Percentiles rank a stretch among this genome's conserved stretches.
phyloP scores from a whole-genome alignment of 2,113 vertebrate genomes.

The Rissa tridactyla region DNA sequence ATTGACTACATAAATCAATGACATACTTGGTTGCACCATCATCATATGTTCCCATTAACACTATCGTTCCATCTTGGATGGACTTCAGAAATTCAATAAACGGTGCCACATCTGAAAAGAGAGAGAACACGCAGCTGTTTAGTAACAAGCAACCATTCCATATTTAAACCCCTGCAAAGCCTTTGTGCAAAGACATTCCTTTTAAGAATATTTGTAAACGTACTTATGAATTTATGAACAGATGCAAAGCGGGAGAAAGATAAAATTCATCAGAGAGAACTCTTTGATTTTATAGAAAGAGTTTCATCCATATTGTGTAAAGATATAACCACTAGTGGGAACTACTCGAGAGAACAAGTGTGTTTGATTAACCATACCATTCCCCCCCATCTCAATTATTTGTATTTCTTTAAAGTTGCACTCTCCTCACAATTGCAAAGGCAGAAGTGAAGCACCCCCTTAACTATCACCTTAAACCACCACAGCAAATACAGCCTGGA shows the following conservation, averaged over 20 bases:
- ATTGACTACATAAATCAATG: not conserved
- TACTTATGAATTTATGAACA: not conserved
- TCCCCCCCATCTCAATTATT: not conserved
- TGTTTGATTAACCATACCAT: not conserved
- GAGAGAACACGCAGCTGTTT: not conserved
- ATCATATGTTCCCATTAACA: constrained; percentile 94
- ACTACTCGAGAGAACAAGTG: not conserved
- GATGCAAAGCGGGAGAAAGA: not conserved
- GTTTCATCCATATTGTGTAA: not conserved
- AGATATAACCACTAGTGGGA: not conserved
- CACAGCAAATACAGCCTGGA: not conserved
- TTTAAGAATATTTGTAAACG: not conserved
- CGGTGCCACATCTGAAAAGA: constrained; percentile 82
- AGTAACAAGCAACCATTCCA: not conserved
- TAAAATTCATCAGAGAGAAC: not conserved
- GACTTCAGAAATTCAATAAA: constrained; percentile 89
- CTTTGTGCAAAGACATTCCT: not conserved
- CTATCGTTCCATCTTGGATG: constrained; percentile 88
- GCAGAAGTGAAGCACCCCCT: not conserved
- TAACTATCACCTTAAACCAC: not conserved
- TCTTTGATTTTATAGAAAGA: not conserved
- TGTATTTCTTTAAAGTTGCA: not conserved
- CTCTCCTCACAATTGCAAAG: not conserved
- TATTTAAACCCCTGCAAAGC: not conserved
- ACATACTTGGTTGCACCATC: constrained; percentile 93